Conservation (phyloP, 2,797 vertebrate genomes). For the Cirrhinus molitorella region DNA sequence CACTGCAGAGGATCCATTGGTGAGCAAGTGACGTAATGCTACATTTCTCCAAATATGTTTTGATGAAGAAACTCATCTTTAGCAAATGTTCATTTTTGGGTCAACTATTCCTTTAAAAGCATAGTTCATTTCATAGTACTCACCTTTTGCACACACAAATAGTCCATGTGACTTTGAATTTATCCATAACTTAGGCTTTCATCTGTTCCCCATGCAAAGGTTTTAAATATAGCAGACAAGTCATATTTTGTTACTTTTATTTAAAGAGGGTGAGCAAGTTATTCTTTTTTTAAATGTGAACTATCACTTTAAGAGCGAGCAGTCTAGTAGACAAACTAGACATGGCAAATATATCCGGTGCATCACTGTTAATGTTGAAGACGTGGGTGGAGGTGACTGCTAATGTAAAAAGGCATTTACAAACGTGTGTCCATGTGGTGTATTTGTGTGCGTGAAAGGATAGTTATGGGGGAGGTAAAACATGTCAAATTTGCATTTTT, state of each 20-base stretch:
- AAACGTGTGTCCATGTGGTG: not conserved
- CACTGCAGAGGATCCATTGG: not conserved
- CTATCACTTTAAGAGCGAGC: not conserved
- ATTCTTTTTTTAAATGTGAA: not conserved
- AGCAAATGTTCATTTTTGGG: not conserved
- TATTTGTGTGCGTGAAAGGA: not conserved
- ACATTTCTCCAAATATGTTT: not conserved
- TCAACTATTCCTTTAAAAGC: not conserved
- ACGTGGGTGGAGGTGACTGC: constrained; percentile 9
- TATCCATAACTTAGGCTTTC: no score
- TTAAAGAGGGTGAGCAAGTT: not conserved
- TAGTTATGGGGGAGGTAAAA: constrained; percentile 10
- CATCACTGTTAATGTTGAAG: not conserved
- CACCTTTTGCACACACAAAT: not conserved
- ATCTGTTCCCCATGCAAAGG: not conserved
- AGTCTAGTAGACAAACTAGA: not conserved
- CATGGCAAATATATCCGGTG: constrained; percentile 3
- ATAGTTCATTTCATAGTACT: no score
- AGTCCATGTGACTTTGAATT: not conserved
- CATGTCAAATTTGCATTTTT: not conserved
- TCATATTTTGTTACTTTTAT: not conserved
- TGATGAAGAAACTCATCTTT: not conserved
- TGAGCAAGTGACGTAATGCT: not conserved
- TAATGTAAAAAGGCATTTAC: constrained; percentile 14
- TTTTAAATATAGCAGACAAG: not conserved